Conservation (phyloP, 2,113 vertebrate species). For the Myotis lucifugus region DNA sequence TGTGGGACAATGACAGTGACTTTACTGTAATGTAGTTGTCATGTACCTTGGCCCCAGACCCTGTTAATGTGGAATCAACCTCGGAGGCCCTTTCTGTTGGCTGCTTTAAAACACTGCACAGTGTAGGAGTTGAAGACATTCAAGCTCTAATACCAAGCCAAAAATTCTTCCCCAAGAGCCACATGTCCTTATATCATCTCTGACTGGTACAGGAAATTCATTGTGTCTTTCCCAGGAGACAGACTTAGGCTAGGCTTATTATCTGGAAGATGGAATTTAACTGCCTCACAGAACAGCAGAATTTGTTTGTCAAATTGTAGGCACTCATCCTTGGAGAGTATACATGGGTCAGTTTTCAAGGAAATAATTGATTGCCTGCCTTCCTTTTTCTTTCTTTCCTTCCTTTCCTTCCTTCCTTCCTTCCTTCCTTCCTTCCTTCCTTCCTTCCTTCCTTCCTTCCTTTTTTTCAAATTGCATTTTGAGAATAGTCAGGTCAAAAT, state of each 20-base stretch:
- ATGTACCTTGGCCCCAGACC: neutral
- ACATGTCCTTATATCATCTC: neutral
- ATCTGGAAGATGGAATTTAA: constrained; percentile 63
- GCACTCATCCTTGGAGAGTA: constrained; percentile 25
- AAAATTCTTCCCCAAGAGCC: neutral
- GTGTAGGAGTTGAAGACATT: neutral
- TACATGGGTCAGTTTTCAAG: constrained; percentile 41
- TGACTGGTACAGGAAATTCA: neutral
- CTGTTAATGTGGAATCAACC: neutral
- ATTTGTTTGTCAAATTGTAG: constrained; percentile 61
- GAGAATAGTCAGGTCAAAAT: constrained; percentile 41
- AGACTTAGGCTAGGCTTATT: constrained; percentile 34
- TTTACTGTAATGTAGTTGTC: neutral
- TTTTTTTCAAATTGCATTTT: neutral
- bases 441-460: too few relatives aligned
- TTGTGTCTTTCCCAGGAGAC: constrained; percentile 35
- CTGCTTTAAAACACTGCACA: neutral
- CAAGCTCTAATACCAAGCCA: neutral
- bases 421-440: too few relatives aligned
- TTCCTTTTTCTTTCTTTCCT: neutral
- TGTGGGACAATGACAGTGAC: neutral
- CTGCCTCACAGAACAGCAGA: constrained; percentile 50
- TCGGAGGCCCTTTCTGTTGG: neutral
- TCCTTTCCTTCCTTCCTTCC: too few relatives aligned
- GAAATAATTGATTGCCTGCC: constrained; percentile 26